Percentiles rank a stretch among this genome's conserved stretches.
Evolutionary conservation across 2,797 vertebrate species (phyloP).

Genomic region (Cyclura pinguis): DNA sequence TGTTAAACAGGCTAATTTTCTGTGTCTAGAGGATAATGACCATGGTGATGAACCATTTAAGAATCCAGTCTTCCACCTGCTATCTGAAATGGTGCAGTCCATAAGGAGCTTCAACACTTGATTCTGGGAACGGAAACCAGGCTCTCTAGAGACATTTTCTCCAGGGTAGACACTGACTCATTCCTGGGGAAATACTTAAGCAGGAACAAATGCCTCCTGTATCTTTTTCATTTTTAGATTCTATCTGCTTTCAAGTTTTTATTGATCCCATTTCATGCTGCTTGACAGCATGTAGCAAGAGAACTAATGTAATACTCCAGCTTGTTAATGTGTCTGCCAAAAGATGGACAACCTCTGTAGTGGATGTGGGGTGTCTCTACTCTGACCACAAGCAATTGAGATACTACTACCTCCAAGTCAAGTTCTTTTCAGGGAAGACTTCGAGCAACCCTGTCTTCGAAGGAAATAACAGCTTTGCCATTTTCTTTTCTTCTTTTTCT

Average conservation of each 20-base stretch:
- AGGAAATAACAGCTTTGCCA: not conserved
- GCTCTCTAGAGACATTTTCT: not conserved
- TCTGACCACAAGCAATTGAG: not conserved
- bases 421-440: not conserved
- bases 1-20: no score
- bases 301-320: not conserved
- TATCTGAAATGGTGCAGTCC: no score
- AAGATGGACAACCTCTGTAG: not conserved
- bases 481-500: not conserved
- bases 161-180: not conserved
- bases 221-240: not conserved
- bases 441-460: not conserved
- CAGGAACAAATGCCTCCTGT: not conserved
- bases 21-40: no score
- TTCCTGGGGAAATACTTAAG: not conserved
- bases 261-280: not conserved
- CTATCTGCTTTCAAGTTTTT: not conserved
- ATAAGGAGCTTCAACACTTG: not conserved
- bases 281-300: not conserved
- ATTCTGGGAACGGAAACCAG: not conserved
- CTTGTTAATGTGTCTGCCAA: not conserved
- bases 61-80: not conserved
- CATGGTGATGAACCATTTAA: not conserved
- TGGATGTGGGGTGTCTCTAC: not conserved
- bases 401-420: not conserved